Conservation (phyloP, 2,113 vertebrate species). For the Thermophis baileyi region DNA sequence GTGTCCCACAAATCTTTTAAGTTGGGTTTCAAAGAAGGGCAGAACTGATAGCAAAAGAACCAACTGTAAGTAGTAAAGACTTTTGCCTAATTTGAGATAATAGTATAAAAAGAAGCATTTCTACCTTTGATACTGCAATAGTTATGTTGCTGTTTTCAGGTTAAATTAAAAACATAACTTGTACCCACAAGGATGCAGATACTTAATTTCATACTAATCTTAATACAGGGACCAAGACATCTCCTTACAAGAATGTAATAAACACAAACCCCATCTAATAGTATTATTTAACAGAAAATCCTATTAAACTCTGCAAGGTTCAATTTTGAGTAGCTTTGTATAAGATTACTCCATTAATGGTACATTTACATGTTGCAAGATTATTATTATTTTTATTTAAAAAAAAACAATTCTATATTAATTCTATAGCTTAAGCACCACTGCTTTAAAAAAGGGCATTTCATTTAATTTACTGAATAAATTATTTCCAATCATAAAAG, state of each 20-base stretch:
- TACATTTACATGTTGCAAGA: background rate
- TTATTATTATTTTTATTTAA: background rate
- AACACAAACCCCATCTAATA: background rate
- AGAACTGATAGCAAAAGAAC: conserved; percentile 4
- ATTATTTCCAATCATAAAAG: background rate
- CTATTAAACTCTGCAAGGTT: background rate
- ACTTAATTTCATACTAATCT: background rate
- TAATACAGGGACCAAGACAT: background rate
- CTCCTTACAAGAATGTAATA: background rate
- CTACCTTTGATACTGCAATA: background rate
- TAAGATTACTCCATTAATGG: background rate
- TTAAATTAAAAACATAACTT: background rate
- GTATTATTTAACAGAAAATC: background rate
- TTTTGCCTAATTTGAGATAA: background rate
- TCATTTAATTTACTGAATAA: background rate
- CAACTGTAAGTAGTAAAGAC: conserved; percentile 9
- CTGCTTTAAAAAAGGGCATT: background rate
- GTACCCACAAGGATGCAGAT: background rate
- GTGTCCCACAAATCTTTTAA: background rate
- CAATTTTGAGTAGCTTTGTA: background rate
- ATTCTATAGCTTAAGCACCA: background rate
- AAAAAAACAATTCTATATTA: background rate
- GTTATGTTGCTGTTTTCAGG: background rate
- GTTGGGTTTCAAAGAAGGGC: background rate
- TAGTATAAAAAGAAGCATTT: background rate